Evolutionary conservation across 2,797 vertebrate species (phyloP).

Genomic region (Neolamprologus multifasciatus): DNA sequence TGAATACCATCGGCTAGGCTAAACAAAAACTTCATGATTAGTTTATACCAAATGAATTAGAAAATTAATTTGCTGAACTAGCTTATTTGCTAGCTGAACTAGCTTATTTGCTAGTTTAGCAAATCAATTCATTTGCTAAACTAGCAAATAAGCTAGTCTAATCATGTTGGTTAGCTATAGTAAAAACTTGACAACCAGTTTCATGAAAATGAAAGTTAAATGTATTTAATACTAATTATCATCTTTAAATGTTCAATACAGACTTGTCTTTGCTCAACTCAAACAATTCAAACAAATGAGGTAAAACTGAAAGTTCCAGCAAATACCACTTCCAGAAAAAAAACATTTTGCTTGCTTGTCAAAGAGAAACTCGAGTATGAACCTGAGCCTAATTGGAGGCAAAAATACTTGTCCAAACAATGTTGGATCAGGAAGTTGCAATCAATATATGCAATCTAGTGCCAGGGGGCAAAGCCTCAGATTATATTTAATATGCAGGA

Average conservation of each 20-base stretch:
- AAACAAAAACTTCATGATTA: not conserved
- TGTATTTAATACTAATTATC: not conserved
- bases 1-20: not conserved
- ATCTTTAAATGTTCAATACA: not conserved
- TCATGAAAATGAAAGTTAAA: not conserved
- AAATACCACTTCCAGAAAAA: not conserved
- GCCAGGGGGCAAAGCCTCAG: not conserved
- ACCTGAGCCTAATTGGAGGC: not conserved
- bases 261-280: not conserved
- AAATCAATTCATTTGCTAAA: not conserved
- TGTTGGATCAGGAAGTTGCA: fast-evolving
- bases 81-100: not conserved
- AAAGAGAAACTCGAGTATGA: not conserved
- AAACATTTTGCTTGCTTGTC: not conserved
- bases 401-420: not conserved
- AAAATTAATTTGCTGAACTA: not conserved
- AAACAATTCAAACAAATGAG: not conserved
- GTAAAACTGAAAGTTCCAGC: not conserved
- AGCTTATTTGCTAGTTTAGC: not conserved
- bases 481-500: not conserved
- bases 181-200: not conserved
- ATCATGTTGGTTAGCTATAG: too few species aligned
- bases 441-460: not conserved
- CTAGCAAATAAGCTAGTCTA: not conserved
- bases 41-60: not conserved